A percentile compares a stretch with the other conserved stretches of the same genome.
phyloP scores from a whole-genome alignment of 2,113 vertebrate genomes.

The Echinops telfairi region DNA sequence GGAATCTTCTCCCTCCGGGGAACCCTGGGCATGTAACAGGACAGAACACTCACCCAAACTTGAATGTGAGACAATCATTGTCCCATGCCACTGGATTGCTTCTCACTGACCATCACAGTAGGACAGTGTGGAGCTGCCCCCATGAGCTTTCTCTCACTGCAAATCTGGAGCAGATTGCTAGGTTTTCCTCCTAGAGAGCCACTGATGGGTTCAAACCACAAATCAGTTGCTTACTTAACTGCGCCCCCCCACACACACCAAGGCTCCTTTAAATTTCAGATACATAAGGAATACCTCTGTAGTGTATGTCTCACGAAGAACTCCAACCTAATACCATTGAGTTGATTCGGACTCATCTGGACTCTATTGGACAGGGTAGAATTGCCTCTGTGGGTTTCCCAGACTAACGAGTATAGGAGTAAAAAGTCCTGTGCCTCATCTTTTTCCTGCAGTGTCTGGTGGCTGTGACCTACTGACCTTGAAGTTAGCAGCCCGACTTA shows the following conservation, averaged over 20 bases:
- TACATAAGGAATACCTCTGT: not conserved
- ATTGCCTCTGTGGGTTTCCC: no score
- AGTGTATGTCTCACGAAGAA: not conserved
- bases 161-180: not conserved
- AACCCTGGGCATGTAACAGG: not conserved
- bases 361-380: no score
- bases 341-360: no score
- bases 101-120: not conserved
- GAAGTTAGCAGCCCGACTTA: no score
- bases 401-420: no score
- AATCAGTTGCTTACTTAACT: not conserved
- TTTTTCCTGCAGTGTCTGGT: no score
- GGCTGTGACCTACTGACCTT: no score
- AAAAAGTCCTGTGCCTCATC: no score
- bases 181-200: not conserved
- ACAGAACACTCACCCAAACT: not conserved
- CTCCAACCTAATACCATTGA: no score
- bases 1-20: not conserved
- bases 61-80: not conserved
- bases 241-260: not conserved
- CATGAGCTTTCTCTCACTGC: not conserved
- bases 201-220: not conserved
- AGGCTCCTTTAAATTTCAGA: not conserved
- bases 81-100: not conserved
- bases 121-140: not conserved